phyloP scores from a whole-genome alignment of 2,113 vertebrate genomes.

The rat (Rattus norvegicus) region GRCr8 NC_086024.1:96492001-96492500 shows the following conservation, averaged over 20 bases:
- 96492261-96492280: slow-evolving; percentile 32
- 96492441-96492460: slow-evolving; percentile 13
- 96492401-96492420: slow-evolving; percentile 16
- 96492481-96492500: background rate
- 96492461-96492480: background rate
- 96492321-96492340: background rate
- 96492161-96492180: slow-evolving; percentile 48
- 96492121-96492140: background rate
- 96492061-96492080: background rate
- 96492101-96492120: background rate
- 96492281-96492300: background rate
- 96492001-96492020: background rate
- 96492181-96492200: slow-evolving; percentile 58
- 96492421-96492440: background rate
- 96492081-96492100: background rate
- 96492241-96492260: background rate
- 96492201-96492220: slow-evolving; percentile 17
- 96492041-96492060: background rate
- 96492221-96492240: slow-evolving; percentile 44
- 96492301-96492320: background rate
- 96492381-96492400: slow-evolving; percentile 7
- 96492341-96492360: background rate
- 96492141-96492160: background rate
- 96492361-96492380: background rate
- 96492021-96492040: background rate